A percentile compares a stretch with the other conserved stretches of the same genome.
Conservation (phyloP, 2,113 vertebrate genomes). For the Stomatorhinus ivindoensis region DNA sequence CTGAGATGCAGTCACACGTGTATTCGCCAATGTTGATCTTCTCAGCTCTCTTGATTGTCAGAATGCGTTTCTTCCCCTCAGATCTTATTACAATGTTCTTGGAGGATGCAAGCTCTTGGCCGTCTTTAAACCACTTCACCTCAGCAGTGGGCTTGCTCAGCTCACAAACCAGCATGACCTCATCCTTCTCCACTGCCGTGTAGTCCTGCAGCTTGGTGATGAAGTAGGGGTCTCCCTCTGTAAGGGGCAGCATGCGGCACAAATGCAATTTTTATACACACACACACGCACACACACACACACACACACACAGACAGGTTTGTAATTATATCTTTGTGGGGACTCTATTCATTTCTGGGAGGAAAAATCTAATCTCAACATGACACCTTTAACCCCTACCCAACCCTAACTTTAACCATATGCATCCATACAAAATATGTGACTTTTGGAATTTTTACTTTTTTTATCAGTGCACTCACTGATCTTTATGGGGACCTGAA, state of each 20-base stretch:
- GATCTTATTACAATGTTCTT: conserved; percentile 77
- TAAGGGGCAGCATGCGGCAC: conserved; percentile 21
- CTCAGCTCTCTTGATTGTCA: conserved; percentile 78
- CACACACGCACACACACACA: background rate
- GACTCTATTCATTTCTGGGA: too few species aligned
- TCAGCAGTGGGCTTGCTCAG: conserved; percentile 79
- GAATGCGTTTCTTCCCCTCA: conserved; percentile 77
- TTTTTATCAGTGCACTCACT: too few species aligned
- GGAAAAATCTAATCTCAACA: too few species aligned
- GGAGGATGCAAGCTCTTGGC: conserved; percentile 78
- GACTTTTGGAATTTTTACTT: too few species aligned
- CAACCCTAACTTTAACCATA: too few species aligned
- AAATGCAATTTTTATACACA: background rate
- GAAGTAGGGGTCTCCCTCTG: conserved; percentile 96
- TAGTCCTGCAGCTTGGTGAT: conserved; percentile 90
- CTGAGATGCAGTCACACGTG: conserved; percentile 86
- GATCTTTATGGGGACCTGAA: too few species aligned
- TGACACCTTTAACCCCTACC: too few species aligned
- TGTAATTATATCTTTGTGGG: too few species aligned
- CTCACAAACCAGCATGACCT: conserved; percentile 84
- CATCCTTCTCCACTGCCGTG: conserved; percentile 88
- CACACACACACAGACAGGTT: too few species aligned
- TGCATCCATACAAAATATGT: too few species aligned
- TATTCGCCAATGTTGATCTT: conserved; percentile 76
- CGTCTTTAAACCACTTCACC: conserved; percentile 90